These are phyloP conservation scores for Mesoclemmys tuberculata DNA, from an alignment of 2,113 vertebrate species.

Conservation along the genomic window DNA sequence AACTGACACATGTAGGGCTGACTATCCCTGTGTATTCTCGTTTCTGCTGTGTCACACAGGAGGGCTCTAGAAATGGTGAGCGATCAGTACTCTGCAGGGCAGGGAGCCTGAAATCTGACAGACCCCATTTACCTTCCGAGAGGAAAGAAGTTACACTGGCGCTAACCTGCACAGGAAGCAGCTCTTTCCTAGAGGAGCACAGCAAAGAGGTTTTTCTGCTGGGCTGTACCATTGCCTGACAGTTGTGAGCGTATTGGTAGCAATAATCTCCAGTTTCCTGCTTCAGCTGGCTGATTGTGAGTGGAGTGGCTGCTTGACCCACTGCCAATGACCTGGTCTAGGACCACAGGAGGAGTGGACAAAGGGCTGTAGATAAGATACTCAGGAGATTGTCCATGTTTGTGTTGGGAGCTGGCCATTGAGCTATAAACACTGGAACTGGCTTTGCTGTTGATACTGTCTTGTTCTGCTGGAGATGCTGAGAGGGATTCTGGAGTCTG, in stretches of 20 bases:
- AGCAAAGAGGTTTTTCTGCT: not conserved
- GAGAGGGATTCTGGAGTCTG: not conserved
- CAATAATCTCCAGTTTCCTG: slow-evolving; percentile 68
- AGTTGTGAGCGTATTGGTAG: not conserved
- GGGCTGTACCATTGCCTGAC: not conserved
- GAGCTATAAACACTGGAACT: not conserved
- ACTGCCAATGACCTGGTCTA: not conserved
- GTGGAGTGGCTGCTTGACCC: not conserved
- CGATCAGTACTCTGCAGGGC: too few relatives aligned
- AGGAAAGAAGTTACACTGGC: not conserved
- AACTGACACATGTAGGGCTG: too few relatives aligned
- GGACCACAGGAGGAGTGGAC: not conserved
- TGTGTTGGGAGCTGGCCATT: not conserved
- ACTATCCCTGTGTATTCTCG: too few relatives aligned
- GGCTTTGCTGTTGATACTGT: not conserved
- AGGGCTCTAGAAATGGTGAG: too few relatives aligned
- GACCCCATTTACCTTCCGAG: too few relatives aligned
- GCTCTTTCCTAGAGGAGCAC: too few relatives aligned
- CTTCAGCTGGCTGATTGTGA: slow-evolving; percentile 4
- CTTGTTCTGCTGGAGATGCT: not conserved
- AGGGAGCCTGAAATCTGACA: too few relatives aligned
- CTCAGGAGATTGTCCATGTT: not conserved
- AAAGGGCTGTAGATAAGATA: not conserved
- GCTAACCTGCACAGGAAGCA: too few relatives aligned
- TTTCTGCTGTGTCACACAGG: too few relatives aligned